Conservation (phyloP, 2,113 vertebrate species). For the Varanus salvator region DNA sequence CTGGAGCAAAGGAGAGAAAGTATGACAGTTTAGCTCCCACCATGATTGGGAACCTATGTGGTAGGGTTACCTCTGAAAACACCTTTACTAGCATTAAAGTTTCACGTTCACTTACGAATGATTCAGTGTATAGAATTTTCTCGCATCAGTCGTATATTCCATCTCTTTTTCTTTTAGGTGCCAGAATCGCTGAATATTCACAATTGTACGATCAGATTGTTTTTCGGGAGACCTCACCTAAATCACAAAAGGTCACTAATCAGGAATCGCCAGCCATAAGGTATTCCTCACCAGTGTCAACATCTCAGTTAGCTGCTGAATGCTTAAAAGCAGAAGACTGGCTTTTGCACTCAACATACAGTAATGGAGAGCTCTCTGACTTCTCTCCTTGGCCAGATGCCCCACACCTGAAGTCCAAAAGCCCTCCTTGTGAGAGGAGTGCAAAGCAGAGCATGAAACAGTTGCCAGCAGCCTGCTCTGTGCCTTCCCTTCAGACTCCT, state of each 20-base stretch:
- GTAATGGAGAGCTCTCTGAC: conserved; percentile 88
- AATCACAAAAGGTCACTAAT: conserved; percentile 64
- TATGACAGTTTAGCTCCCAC: neutral
- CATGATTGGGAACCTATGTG: no score
- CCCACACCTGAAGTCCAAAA: conserved; percentile 72
- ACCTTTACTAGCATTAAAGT: neutral
- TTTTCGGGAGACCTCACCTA: conserved; percentile 83
- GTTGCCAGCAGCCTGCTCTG: conserved; percentile 80
- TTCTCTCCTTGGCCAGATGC: conserved; percentile 79
- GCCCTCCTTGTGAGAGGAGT: conserved; percentile 45
- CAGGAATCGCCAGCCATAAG: conserved; percentile 68
- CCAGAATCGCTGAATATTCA: conserved; percentile 97
- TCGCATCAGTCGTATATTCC: conserved; percentile 17
- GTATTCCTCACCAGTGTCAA: conserved; percentile 72
- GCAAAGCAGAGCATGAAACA: conserved; percentile 73
- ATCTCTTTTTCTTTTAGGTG: conserved; percentile 80
- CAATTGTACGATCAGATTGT: conserved; percentile 96
- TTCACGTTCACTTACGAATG: neutral
- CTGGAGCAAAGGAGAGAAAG: neutral
- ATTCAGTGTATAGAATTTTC: rapidly evolving
- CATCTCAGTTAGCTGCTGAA: conserved; percentile 57
- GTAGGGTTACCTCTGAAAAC: neutral
- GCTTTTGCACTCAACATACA: conserved; percentile 89
- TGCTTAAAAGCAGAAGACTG: conserved; percentile 83
- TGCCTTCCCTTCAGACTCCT: conserved; percentile 84